Base-by-base conservation (phyloP, 2,113 vertebrate genomes). In the Chaetura pelagica region DNA sequence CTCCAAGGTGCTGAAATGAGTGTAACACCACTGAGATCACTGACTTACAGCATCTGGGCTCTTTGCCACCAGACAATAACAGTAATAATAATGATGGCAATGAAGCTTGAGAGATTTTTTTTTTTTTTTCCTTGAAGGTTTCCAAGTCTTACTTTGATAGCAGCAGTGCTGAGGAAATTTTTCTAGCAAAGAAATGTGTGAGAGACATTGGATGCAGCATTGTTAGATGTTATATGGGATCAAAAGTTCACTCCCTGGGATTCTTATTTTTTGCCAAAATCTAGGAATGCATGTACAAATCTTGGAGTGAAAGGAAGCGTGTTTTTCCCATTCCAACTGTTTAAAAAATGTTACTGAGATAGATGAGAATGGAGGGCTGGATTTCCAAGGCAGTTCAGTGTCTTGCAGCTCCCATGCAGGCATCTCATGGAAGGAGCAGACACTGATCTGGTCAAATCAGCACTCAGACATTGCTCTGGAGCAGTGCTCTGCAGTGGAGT, bases 21-120 rank as follows among this genome's bases (percentile, higher is more conserved):
- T 44, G 29, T 19, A 58, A 7, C 58, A 44, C 29, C 38, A 16
- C 55, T 58, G 81, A 42, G 16, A 48, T 27, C 51, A 22, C 52
- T 64, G 40, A 81, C 69, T 74, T 90, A 8, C 26, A 32, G 24
- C 54, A 21, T 10, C 93, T 79, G 85, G 88, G 93, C 74, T 92
- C 62, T 82, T 42, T 82, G 48, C 49, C 79, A 75, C 51, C 58
- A 71, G 29, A 23, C 5, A 26, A 55, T 64, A 20, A 77, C 57
- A 7, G 48, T 20, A 14, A 59, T 66, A 30, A 82, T 44, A 3
- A 55, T 62, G 48, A 32, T 49, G 21, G 30, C 67, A 88, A n/a
- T 54, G 75, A 63, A 75, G 44, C 79, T 68, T 72, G 67, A 79
- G 79, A 83, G 27, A 35, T 35, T 63, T 26, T 68, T 30, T 48